Conservation (phyloP, 2,888 invertebrate genomes). For the Alloplasta piceator region DNA sequence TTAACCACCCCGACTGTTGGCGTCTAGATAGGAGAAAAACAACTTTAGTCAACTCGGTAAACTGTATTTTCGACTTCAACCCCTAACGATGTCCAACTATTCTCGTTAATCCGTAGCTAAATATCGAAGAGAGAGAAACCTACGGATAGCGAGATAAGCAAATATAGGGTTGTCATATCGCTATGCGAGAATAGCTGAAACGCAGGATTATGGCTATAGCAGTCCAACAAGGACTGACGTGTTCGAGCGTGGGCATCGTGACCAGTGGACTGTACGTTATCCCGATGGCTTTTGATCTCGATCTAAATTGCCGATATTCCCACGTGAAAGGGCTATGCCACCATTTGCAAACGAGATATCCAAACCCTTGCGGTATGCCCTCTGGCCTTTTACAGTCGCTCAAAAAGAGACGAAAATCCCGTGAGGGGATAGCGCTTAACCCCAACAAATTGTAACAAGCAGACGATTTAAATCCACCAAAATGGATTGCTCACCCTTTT, state of each 20-base stretch:
- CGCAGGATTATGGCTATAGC: too few relatives aligned
- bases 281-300: constrained; percentile 74
- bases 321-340: constrained; percentile 37
- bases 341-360: constrained; percentile 29
- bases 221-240: constrained; percentile 22
- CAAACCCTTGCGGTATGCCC: constrained; percentile 28
- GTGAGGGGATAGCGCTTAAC: constrained; percentile 6
- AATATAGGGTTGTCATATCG: constrained; percentile 23
- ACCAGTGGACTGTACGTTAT: constrained; percentile 62
- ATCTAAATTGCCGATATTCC: constrained; percentile 73
- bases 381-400: constrained; percentile 27
- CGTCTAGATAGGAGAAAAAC: too few relatives aligned
- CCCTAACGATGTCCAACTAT: neutral
- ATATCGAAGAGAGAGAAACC: constrained; percentile 5
- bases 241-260: constrained; percentile 39
- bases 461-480: neutral
- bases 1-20: too few relatives aligned
- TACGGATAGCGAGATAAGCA: constrained; percentile 11
- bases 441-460: neutral
- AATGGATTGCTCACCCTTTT: neutral
- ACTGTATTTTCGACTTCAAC: too few relatives aligned
- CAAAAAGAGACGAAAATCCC: constrained; percentile 17
- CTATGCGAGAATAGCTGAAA: neutral
- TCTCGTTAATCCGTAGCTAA: constrained; percentile 2
- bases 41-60: too few relatives aligned